Evolutionary conservation across 2,888 invertebrate genomes (phyloP).

Genomic region (Sarcophaga subvicina): DNA sequence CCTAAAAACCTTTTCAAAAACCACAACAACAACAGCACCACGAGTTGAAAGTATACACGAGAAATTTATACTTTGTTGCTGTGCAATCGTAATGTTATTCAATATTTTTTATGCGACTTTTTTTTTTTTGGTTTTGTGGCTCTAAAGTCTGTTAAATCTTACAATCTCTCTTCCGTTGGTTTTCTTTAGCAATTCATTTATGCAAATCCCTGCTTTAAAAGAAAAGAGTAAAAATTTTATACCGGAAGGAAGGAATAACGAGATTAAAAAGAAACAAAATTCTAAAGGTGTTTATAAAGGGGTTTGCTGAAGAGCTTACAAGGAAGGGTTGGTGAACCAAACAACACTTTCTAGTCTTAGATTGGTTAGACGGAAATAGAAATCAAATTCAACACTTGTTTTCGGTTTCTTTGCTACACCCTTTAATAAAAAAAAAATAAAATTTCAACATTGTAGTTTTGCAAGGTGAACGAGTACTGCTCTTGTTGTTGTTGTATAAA

Average conservation of each 20-base stretch:
- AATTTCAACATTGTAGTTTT: no score
- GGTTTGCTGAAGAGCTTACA: not conserved
- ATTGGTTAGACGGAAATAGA: not conserved
- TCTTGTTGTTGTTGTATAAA: not conserved
- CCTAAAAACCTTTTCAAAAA: no score
- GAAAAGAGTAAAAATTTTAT: no score
- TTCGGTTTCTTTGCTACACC: no score
- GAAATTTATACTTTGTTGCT: not conserved
- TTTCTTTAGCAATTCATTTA: constrained; percentile 45
- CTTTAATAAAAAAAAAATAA: no score
- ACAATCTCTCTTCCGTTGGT: not conserved
- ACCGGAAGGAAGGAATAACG: not conserved
- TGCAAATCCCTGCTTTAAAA: constrained; percentile 32
- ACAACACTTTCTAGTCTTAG: not conserved
- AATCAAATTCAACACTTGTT: not conserved
- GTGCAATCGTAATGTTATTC: not conserved
- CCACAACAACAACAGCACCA: not conserved
- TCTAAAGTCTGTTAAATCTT: constrained; percentile 18
- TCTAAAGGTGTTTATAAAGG: constrained; percentile 24
- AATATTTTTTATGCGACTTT: not conserved
- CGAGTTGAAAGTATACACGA: not conserved
- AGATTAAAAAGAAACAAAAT: not conserved
- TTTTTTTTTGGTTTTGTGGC: not conserved
- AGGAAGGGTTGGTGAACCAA: no score
- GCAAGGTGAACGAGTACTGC: no score